Percentiles rank a stretch among this genome's conserved stretches.
phyloP scores from a whole-genome alignment of 2,113 vertebrate genomes.

The Mormyrus iriodes region DNA sequence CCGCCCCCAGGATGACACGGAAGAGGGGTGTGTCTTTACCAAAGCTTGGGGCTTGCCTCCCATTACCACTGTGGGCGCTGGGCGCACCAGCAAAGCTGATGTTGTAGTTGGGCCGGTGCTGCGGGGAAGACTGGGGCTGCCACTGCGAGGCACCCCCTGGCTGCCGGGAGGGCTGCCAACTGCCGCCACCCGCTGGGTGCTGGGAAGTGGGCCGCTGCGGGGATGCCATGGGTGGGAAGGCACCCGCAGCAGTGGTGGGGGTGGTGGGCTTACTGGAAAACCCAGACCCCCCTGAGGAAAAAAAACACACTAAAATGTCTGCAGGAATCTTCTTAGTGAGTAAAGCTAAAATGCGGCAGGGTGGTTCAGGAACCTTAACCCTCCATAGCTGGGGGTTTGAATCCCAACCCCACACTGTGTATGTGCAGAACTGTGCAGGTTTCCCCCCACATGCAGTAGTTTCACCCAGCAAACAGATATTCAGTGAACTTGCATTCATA shows the following conservation, averaged over 20 bases:
- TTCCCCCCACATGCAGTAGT: background rate
- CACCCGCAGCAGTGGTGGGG: conserved; percentile 77
- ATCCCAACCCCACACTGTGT: background rate
- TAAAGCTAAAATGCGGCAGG: background rate
- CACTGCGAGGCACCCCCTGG: conserved; percentile 36
- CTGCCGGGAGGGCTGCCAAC: conserved; percentile 29
- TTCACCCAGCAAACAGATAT: background rate
- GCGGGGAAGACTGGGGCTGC: conserved; percentile 70
- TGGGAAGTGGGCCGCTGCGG: conserved; percentile 85
- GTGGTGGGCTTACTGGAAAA: conserved; percentile 94
- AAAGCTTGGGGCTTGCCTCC: conserved; percentile 60
- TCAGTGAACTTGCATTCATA: background rate
- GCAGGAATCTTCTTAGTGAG: background rate
- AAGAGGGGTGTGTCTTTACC: conserved; percentile 60
- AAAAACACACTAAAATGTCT: background rate
- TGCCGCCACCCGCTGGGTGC: conserved; percentile 51
- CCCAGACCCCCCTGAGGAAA: conserved; percentile 68
- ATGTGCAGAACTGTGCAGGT: background rate
- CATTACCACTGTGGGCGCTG: conserved; percentile 61
- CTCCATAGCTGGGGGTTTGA: background rate
- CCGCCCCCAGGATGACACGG: background rate
- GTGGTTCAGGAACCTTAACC: background rate
- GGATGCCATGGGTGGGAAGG: conserved; percentile 79
- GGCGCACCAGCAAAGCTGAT: conserved; percentile 78
- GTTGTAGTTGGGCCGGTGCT: conserved; percentile 94